phyloP scores from a whole-genome alignment of 2,888 invertebrate species.

The Exephanes ischioxanthus region DNA sequence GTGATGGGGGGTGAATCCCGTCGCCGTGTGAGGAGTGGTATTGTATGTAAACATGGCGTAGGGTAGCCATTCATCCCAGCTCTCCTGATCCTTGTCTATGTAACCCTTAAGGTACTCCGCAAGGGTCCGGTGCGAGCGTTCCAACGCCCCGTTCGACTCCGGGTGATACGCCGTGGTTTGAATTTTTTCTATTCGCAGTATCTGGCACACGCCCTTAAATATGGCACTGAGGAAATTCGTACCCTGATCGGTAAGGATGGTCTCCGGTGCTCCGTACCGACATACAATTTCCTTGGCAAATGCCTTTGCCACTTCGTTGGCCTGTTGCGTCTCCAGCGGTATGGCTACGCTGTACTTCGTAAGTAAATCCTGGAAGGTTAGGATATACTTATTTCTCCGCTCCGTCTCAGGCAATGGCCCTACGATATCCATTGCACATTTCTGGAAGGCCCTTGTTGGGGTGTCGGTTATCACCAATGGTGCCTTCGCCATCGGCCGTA shows the following conservation, averaged over 20 bases:
- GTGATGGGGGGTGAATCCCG: background rate
- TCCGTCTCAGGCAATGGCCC: too few relatives aligned
- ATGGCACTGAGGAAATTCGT: slow-evolving; percentile 22
- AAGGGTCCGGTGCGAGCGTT: too few relatives aligned
- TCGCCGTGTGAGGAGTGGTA: fast-evolving
- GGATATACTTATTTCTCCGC: too few relatives aligned
- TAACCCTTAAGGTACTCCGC: too few relatives aligned
- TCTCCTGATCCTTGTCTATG: slow-evolving; percentile 58
- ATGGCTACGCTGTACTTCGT: slow-evolving; percentile 55
- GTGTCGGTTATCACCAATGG: too few relatives aligned
- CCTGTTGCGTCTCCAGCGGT: slow-evolving; percentile 60
- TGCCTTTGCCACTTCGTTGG: slow-evolving; percentile 59
- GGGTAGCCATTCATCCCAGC: slow-evolving; percentile 28
- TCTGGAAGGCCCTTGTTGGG: too few relatives aligned
- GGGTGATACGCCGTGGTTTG: slow-evolving; percentile 27
- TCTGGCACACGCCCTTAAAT: slow-evolving; percentile 10
- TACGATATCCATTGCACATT: too few relatives aligned
- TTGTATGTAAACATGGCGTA: background rate
- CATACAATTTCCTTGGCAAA: slow-evolving; percentile 45
- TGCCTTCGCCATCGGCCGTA: too few relatives aligned
- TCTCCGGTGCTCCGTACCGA: too few relatives aligned
- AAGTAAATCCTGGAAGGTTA: too few relatives aligned
- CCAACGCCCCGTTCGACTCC: slow-evolving; percentile 10
- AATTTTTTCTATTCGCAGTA: slow-evolving; percentile 27
- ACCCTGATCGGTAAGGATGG: slow-evolving; percentile 6